Percentiles rank a stretch among this genome's conserved stretches.
Evolutionary conservation across 2,888 invertebrate genomes (phyloP).

Genomic region (Desoria tigrina): DNA sequence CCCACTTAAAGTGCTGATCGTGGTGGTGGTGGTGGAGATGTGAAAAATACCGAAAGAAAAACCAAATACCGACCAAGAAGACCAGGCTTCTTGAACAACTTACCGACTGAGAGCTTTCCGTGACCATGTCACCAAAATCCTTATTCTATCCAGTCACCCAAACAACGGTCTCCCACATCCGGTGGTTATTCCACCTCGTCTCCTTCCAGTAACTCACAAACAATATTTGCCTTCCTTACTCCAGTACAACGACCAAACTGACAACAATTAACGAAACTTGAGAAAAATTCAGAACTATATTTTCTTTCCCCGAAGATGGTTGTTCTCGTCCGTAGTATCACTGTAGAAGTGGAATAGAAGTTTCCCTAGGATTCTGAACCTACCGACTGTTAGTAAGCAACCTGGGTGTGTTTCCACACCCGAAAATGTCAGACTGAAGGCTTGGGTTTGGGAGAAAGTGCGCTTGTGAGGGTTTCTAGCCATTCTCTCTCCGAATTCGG

Average conservation of each 20-base stretch:
- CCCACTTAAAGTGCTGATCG: background rate
- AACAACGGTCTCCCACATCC: constrained; percentile 8
- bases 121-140: constrained; percentile 48
- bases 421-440: constrained; percentile 53
- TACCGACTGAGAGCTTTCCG: constrained; percentile 54
- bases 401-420: constrained; percentile 51
- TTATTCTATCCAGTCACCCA: background rate
- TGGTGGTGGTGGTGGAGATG: background rate
- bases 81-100: constrained; percentile 31
- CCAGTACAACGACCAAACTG: too few species aligned
- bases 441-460: constrained; percentile 42
- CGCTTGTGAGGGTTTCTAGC: constrained; percentile 9
- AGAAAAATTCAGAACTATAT: too few species aligned
- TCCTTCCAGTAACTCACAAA: too few species aligned
- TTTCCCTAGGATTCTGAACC: too few species aligned
- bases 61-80: background rate
- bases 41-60: background rate
- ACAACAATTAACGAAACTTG: too few species aligned
- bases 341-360: background rate
- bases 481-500: background rate
- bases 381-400: constrained; percentile 28
- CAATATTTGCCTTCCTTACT: too few species aligned
- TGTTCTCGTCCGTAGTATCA: background rate
- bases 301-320: background rate
- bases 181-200: background rate